phyloP scores from a whole-genome alignment of 2,888 invertebrate genomes.

The Coleophora deauratella region DNA sequence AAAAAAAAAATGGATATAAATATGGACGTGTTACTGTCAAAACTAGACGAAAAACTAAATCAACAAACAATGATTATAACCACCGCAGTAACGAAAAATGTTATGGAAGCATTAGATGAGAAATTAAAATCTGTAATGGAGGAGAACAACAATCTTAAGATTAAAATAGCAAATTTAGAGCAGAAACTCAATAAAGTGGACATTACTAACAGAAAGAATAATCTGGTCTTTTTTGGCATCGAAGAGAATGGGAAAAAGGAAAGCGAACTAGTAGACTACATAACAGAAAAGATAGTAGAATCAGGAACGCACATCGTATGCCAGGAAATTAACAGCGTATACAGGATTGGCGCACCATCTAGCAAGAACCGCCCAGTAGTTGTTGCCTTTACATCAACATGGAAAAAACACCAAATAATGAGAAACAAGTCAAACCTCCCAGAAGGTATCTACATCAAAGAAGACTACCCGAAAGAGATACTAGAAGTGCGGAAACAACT shows the following conservation, averaged over 20 bases:
- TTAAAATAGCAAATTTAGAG: slow-evolving; percentile 12
- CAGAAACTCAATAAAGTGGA: slow-evolving; percentile 10
- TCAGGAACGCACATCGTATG: slow-evolving; percentile 4
- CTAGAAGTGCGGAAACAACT: neutral
- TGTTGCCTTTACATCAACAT: slow-evolving; percentile 6
- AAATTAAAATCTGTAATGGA: slow-evolving; percentile 8
- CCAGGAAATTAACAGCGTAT: neutral
- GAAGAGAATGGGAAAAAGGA: slow-evolving; percentile 5
- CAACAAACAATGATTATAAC: slow-evolving; percentile 10
- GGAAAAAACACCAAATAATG: slow-evolving; percentile 11
- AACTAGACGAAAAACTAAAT: slow-evolving; percentile 9
- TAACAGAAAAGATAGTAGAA: slow-evolving; percentile 7
- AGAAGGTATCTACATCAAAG: neutral
- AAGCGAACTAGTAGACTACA: slow-evolving; percentile 7
- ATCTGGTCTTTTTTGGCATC: slow-evolving; percentile 12
- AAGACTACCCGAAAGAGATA: neutral
- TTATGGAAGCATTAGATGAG: slow-evolving; percentile 11
- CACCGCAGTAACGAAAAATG: slow-evolving; percentile 9
- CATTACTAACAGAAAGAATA: slow-evolving; percentile 12
- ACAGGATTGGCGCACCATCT: neutral
- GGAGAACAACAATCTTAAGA: slow-evolving; percentile 14
- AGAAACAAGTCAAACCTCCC: neutral
- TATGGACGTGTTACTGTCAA: neutral
- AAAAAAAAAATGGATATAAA: slow-evolving; percentile 3
- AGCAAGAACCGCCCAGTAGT: neutral